These are phyloP conservation scores for Carcharodon carcharias DNA, from an alignment of 2,797 vertebrate genomes.

Conservation along the genomic window DNA sequence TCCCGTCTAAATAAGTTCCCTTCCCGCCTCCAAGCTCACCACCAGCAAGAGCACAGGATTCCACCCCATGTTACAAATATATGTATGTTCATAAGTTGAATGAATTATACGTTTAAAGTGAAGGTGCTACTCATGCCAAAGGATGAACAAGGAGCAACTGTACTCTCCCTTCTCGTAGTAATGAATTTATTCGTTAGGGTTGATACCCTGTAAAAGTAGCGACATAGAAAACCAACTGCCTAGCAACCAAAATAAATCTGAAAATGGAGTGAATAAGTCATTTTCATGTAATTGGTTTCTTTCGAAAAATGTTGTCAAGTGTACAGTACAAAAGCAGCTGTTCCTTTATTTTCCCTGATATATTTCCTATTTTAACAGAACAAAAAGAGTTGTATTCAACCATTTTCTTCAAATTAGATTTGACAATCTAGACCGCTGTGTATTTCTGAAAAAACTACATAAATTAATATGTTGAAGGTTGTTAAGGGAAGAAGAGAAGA, in stretches of 20 bases:
- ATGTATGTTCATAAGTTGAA: background rate
- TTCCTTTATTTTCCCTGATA: constrained; percentile 38
- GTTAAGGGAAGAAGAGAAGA: background rate
- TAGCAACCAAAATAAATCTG: constrained; percentile 62
- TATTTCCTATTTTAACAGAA: constrained; percentile 47
- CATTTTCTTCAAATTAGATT: constrained; percentile 52
- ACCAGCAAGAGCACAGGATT: no score
- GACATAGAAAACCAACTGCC: constrained; percentile 51
- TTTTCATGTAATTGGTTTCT: constrained; percentile 69
- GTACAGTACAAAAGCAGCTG: constrained; percentile 65
- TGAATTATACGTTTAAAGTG: background rate
- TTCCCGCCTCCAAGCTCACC: no score
- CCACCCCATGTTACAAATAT: background rate
- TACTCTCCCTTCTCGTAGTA: background rate
- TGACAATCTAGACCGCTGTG: background rate
- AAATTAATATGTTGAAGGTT: background rate
- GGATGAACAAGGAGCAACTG: constrained; percentile 5
- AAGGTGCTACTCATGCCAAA: background rate
- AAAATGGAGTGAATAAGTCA: constrained; percentile 62
- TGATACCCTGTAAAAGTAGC: constrained; percentile 57
- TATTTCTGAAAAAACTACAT: background rate
- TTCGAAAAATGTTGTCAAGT: constrained; percentile 66
- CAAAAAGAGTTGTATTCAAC: constrained; percentile 60
- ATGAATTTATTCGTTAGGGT: constrained; percentile 55
- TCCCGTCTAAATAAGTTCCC: no score